Evolutionary conservation across 2,113 vertebrate species (phyloP), one percentile per base, ranked within the genome.

Genomic region (Amphilophus citrinellus): DNA sequence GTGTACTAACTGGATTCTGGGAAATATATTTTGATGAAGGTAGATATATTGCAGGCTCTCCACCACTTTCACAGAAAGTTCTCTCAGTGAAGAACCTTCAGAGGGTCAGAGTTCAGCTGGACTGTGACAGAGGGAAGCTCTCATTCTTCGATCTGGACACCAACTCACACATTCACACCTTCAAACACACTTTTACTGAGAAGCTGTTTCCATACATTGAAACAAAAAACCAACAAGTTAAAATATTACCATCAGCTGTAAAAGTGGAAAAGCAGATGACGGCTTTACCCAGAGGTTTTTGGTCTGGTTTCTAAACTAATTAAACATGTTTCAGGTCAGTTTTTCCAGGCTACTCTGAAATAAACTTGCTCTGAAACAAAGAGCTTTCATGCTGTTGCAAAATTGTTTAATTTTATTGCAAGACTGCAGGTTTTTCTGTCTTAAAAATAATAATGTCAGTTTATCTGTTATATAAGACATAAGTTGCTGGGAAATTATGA

Each of bases 191-290:
- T 1, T 63, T 80, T 57, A 73, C 47, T 8, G 0, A 71, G 8
- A 3, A 14, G 14, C 1, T 86, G 53, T 76, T 89, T 61, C 84
- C 84, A 9, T 84, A 71, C 32, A 5, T 89, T 13, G 4, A 6
- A 39, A 76, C 9, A 2, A 24, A 13, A 2, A 15, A 47, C 10
- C 0, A 11, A 6, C 62, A 80, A 0, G 10, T 0, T 1, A 10
- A 17, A 22, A 77, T 80, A 7, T 37, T 7, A n/a, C 39, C 79
- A 35, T 17, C 5, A 7, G 17, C 2, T 59, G 80, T 10, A 22
- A 32, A 10, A 37, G 32, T 63, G 61, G 61, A 63, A 37, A 10
- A 63, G 61, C 32, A 39, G 18, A 27, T 32, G 60, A 14, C 17
- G 15, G 15, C 15, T 61, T 10, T 61, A 32, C 17, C 60, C 27